Evolutionary conservation across 2,888 invertebrate genomes (phyloP), one percentile per base, ranked within the genome.

Genomic region (Harpalus rufipes): DNA sequence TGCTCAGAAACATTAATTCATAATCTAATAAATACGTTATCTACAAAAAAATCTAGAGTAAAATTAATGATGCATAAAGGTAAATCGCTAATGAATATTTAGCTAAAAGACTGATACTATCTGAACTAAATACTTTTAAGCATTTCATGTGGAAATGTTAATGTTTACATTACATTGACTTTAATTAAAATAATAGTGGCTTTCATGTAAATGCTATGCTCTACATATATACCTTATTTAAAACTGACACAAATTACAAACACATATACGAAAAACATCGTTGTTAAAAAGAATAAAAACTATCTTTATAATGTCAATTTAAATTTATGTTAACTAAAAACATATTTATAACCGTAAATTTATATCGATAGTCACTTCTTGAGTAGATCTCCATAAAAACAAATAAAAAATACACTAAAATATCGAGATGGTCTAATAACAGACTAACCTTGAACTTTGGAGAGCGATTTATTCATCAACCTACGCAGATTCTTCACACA

Each of bases 401-500:
- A 74, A 74, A 74, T 44, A 74, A 74, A 81, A 61, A 80, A 18
- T 10, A 81, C 32, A 65, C 41, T 25, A 81, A 59, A 59, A 74
- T 59, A 82, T 56, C 58, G 21, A 72, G 74, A 81, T 82, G 82
- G 72, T 82, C 82, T 82, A 82, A 82, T 82, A 82, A 82, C 58
- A 51, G 51, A 58, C 41, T 74, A 74, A 82, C 82, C 82, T 82
- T 82, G 82, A 82, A 82, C 82, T 82, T 82, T 80, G 44, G 16
- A 59, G 72, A 58, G 18, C 74, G 82, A 82, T 74, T 82, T 74
- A 82, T 74, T 82, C 82, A 82, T 72, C 82, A 56, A 68, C 82
- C 82, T 82, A 82, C 82, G 59, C 82, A 82, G 82, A 81, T 82
- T 82, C 74, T 72, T 51, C 74, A 82, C 56, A 82, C 82, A 82